Conservation (phyloP, 2,888 invertebrate species). For the Clitarchus hookeri region DNA sequence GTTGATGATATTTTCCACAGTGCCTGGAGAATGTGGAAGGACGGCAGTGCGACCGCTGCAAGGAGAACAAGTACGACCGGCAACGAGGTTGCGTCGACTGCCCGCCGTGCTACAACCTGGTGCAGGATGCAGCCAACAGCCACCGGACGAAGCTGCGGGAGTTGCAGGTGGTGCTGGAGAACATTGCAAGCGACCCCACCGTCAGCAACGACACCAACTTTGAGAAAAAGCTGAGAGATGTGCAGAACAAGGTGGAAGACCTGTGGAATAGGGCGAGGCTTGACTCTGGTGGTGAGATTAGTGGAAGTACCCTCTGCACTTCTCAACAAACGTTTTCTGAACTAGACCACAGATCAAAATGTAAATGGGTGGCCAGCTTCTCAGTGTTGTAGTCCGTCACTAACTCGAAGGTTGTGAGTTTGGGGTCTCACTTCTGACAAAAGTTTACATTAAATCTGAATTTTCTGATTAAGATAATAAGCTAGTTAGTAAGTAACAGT, state of each 20-base stretch:
- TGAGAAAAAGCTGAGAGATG: constrained; percentile 76
- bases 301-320: not conserved
- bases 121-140: constrained; percentile 80
- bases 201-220: constrained; percentile 91
- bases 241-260: constrained; percentile 75
- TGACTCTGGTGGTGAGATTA: constrained; percentile 61
- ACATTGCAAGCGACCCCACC: constrained; percentile 92
- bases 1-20: constrained; percentile 43
- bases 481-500: too few species aligned
- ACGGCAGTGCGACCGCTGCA: constrained; percentile 90
- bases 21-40: constrained; percentile 89
- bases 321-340: not conserved
- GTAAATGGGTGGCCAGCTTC: not conserved
- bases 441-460: too few species aligned
- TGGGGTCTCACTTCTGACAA: too few species aligned
- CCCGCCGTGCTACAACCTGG: constrained; percentile 93
- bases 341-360: not conserved
- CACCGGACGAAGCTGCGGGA: constrained; percentile 75
- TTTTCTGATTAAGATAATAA: too few species aligned
- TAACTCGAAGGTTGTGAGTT: too few species aligned
- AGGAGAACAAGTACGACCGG: constrained; percentile 93
- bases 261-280: constrained; percentile 75
- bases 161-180: constrained; percentile 75
- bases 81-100: constrained; percentile 89
- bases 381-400: too few species aligned